Conservation (phyloP, 2,888 invertebrate genomes). For the Zygogramma bicolorata region DNA sequence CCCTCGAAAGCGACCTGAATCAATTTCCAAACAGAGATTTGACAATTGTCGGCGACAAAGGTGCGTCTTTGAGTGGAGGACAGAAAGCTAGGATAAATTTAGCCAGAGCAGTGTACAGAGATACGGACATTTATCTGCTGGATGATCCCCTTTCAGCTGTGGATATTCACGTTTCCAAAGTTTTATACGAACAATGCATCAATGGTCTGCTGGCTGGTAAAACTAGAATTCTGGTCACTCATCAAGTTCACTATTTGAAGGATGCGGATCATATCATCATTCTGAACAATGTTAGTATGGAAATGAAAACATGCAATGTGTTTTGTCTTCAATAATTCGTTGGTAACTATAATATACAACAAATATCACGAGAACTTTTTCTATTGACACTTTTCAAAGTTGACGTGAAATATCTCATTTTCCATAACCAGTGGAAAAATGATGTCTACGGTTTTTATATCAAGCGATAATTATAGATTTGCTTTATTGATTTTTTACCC, state of each 20-base stretch:
- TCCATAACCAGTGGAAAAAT: too few species aligned
- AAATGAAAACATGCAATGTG: neutral
- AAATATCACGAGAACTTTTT: too few species aligned
- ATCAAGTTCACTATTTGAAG: slow-evolving; percentile 85
- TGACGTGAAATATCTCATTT: too few species aligned
- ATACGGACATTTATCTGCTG: slow-evolving; percentile 84
- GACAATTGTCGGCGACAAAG: slow-evolving; percentile 84
- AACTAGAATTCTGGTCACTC: slow-evolving; percentile 84
- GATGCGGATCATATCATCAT: slow-evolving; percentile 76
- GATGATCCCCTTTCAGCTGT: slow-evolving; percentile 90
- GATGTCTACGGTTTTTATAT: too few species aligned
- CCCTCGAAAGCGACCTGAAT: slow-evolving; percentile 79
- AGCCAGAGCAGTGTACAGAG: slow-evolving; percentile 76
- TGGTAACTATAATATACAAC: neutral
- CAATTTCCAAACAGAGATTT: slow-evolving; percentile 78
- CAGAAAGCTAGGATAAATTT: slow-evolving; percentile 83
- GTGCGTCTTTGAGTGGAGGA: slow-evolving; percentile 84
- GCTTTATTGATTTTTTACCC: too few species aligned
- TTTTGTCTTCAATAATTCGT: neutral
- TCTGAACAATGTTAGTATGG: slow-evolving; percentile 71
- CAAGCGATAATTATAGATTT: too few species aligned
- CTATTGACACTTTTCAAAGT: too few species aligned
- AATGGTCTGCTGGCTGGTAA: slow-evolving; percentile 74
- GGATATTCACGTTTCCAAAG: slow-evolving; percentile 83
- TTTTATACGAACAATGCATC: slow-evolving; percentile 84